phyloP scores from a whole-genome alignment of 2,113 vertebrate genomes.

The Ellobius talpinus region DNA sequence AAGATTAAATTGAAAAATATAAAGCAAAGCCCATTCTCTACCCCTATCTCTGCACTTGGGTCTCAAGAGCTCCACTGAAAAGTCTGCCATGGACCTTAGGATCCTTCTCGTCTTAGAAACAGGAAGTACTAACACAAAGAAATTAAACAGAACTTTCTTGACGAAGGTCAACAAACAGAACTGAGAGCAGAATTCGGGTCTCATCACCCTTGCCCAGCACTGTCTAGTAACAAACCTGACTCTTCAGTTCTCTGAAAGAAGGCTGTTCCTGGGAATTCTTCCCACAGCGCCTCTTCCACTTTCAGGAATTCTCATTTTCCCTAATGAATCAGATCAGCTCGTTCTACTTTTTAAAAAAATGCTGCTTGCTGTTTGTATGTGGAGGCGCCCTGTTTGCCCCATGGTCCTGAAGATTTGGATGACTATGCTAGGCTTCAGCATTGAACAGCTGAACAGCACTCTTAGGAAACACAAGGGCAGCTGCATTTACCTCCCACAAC shows the following conservation, averaged over 20 bases:
- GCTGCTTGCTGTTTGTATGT: background rate
- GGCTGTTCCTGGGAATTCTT: background rate
- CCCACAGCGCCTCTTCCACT: background rate
- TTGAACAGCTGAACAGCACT: background rate
- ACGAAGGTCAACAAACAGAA: slow-evolving; percentile 42
- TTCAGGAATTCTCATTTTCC: background rate
- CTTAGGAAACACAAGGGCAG: background rate
- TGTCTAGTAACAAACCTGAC: background rate
- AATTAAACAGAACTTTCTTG: slow-evolving; percentile 31
- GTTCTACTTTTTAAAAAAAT: too few relatives aligned
- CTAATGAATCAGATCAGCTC: background rate
- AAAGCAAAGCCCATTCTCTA: background rate
- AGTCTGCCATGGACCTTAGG: background rate
- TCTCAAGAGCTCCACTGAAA: slow-evolving; percentile 17
- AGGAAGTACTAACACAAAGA: background rate
- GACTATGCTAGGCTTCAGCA: slow-evolving; percentile 14
- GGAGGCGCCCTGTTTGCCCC: background rate
- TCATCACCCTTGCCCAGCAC: background rate
- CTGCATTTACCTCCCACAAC: background rate
- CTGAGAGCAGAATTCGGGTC: slow-evolving; percentile 28
- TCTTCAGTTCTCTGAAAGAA: slow-evolving; percentile 29
- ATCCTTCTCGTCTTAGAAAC: background rate
- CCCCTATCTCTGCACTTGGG: background rate
- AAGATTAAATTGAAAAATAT: background rate
- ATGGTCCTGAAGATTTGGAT: slow-evolving; percentile 10